These are phyloP conservation scores for Boulengeromyrus knoepffleri DNA, from an alignment of 2,113 vertebrate species.

Conservation along the genomic window DNA sequence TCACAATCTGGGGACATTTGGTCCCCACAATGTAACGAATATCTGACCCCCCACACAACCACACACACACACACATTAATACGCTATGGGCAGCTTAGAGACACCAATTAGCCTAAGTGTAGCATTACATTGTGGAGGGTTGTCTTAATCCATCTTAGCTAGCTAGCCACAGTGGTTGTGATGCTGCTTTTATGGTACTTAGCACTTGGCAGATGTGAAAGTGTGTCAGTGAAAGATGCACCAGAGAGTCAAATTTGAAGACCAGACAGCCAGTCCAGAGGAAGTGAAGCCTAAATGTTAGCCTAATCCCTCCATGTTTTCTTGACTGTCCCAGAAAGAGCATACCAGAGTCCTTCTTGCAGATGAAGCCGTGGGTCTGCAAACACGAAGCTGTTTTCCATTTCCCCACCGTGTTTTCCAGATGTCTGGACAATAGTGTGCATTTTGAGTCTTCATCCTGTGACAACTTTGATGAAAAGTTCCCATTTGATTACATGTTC, in stretches of 20 bases:
- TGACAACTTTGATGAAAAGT: background rate
- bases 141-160: background rate
- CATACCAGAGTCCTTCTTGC: background rate
- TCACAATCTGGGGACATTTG: too few relatives aligned
- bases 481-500: background rate
- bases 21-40: too few relatives aligned
- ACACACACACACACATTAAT: too few relatives aligned
- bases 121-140: background rate
- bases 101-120: background rate
- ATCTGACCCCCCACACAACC: too few relatives aligned
- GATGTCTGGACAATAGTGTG: background rate
- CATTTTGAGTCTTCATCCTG: background rate
- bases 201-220: background rate
- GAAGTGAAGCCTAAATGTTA: background rate
- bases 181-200: background rate
- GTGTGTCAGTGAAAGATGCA: background rate
- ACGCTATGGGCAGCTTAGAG: too few relatives aligned
- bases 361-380: background rate
- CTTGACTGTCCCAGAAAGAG: background rate
- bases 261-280: background rate
- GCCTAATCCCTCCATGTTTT: background rate
- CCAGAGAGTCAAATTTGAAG: background rate
- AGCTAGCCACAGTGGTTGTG: background rate
- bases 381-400: background rate
- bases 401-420: background rate